Percentiles rank a stretch among this genome's conserved stretches.
Evolutionary conservation across 2,888 invertebrate species (phyloP).

Genomic region (Drosophila conformis): DNA sequence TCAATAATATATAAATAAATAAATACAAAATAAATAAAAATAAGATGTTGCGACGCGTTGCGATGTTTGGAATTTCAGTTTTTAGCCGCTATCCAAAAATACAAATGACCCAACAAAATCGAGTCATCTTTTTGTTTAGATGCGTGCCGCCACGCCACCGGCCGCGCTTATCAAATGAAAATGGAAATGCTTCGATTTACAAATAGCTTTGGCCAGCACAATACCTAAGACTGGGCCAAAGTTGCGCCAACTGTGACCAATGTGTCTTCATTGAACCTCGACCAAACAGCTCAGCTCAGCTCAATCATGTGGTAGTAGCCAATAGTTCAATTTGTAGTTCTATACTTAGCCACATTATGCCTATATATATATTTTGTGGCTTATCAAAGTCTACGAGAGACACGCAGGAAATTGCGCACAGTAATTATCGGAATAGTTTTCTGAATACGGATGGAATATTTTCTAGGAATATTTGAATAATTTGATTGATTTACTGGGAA

Average conservation of each 20-base stretch:
- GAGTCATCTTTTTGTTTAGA: constrained; percentile 48
- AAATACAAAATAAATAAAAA: constrained; percentile 42
- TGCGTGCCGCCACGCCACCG: constrained; percentile 50
- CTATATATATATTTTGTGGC: not conserved
- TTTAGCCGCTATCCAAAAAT: constrained; percentile 56
- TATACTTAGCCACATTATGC: not conserved
- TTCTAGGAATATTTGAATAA: not conserved
- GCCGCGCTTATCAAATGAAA: constrained; percentile 46
- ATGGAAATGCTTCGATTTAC: constrained; percentile 69
- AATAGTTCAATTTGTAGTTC: not conserved
- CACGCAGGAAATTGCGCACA: not conserved
- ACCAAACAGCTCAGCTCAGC: not conserved
- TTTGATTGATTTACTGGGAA: not conserved
- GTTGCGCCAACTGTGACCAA: constrained; percentile 13
- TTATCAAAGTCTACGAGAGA: not conserved
- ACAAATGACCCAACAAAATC: constrained; percentile 62
- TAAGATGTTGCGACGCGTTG: constrained; percentile 11
- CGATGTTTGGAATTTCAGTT: constrained; percentile 65
- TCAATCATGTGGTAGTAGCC: not conserved
- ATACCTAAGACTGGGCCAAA: constrained; percentile 21
- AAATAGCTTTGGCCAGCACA: constrained; percentile 17
- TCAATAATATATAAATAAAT: constrained; percentile 52
- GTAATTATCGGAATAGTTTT: not conserved
- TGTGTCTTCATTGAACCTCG: constrained; percentile 8
- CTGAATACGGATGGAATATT: not conserved